These are phyloP conservation scores for Channa argus DNA, from an alignment of 2,113 vertebrate species.

Conservation along the genomic window DNA sequence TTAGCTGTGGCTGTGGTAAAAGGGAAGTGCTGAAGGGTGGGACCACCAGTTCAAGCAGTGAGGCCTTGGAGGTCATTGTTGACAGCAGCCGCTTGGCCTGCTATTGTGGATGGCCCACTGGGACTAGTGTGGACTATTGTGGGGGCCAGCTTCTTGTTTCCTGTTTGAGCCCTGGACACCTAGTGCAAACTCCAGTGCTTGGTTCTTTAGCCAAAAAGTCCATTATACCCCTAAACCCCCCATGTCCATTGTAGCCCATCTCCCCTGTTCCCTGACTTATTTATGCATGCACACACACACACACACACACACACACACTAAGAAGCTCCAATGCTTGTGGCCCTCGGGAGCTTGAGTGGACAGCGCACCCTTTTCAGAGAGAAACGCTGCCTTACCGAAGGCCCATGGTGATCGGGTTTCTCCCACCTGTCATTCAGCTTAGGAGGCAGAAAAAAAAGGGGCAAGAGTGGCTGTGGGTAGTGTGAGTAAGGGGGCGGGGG, in stretches of 20 bases:
- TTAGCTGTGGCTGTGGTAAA: conserved; percentile 52
- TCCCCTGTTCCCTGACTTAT: conserved; percentile 30
- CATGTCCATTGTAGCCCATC: conserved; percentile 43
- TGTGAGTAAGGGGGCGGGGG: conserved; percentile 31
- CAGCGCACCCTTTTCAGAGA: conserved; percentile 70
- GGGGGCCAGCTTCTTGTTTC: conserved; percentile 77
- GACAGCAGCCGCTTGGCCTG: conserved; percentile 72
- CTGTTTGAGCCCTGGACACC: conserved; percentile 67
- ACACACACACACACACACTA: conserved; percentile 37
- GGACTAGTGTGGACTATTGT: conserved; percentile 74
- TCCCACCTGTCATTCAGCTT: conserved; percentile 85
- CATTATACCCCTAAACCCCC: conserved; percentile 45
- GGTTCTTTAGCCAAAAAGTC: conserved; percentile 60
- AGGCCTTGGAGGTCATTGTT: conserved; percentile 73
- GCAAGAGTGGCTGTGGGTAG: conserved; percentile 47
- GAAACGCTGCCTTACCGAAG: conserved; percentile 66
- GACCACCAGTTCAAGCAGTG: conserved; percentile 51
- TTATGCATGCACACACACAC: conserved; percentile 22
- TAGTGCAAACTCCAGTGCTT: conserved; percentile 62
- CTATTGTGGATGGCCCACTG: conserved; percentile 74
- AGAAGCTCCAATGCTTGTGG: conserved; percentile 49
- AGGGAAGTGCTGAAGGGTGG: conserved; percentile 72
- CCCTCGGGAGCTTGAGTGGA: conserved; percentile 71
- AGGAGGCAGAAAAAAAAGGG: conserved; percentile 63
- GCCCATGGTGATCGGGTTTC: conserved; percentile 80